Evolutionary conservation across 2,797 vertebrate species (phyloP).

Genomic region (Accipiter superciliosus): DNA sequence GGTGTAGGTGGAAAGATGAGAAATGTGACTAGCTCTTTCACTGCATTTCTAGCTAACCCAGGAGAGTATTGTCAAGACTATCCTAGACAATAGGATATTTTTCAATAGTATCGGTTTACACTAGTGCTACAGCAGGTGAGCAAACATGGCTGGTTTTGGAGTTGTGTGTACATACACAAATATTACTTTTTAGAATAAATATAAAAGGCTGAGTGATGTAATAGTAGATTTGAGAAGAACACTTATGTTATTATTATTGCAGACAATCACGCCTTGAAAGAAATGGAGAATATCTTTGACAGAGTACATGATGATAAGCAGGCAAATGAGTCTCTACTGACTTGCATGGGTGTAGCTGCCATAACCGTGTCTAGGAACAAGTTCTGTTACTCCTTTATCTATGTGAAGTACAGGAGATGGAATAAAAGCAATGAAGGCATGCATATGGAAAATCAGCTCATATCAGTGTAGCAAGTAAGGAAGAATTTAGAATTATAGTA

Average conservation of each 20-base stretch:
- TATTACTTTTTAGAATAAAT: neutral
- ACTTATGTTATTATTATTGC: neutral
- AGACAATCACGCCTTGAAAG: neutral
- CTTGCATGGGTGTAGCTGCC: neutral
- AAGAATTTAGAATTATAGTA: neutral
- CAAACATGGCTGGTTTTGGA: slow-evolving; percentile 18
- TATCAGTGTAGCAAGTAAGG: neutral
- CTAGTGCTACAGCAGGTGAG: slow-evolving; percentile 40
- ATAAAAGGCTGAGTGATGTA: neutral
- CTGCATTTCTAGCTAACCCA: slow-evolving; percentile 3
- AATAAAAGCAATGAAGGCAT: neutral
- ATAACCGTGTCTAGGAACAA: neutral
- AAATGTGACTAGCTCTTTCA: neutral
- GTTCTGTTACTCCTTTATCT: neutral
- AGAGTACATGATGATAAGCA: neutral
- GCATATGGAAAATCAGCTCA: neutral
- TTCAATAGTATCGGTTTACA: slow-evolving; percentile 19
- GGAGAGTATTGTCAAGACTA: neutral
- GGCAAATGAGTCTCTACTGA: neutral
- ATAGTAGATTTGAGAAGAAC: neutral
- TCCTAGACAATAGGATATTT: neutral
- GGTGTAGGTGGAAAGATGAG: neutral
- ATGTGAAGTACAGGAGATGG: neutral
- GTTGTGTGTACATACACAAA: neutral
- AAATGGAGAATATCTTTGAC: neutral